A percentile compares a stretch with the other conserved stretches of the same genome.
Conservation (phyloP, 2,113 vertebrate genomes). For the Harpagus bidentatus region DNA sequence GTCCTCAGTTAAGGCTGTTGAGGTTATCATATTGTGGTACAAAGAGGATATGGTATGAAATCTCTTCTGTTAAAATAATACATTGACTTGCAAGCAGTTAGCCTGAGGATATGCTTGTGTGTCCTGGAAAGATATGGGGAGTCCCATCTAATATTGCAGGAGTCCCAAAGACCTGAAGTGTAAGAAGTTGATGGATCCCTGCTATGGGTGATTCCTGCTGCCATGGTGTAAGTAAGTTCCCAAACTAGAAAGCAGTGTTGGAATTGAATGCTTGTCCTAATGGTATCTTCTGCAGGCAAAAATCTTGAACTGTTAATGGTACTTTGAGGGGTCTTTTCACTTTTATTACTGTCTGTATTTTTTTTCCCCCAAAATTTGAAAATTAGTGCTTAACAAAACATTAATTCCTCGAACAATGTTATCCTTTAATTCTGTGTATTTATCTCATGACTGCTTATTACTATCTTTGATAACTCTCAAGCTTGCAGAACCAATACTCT, state of each 20-base stretch:
- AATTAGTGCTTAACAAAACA: not conserved
- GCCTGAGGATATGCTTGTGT: not conserved
- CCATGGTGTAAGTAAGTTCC: not conserved
- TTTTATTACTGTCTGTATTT: not conserved
- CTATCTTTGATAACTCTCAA: not conserved
- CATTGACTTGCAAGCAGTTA: not conserved
- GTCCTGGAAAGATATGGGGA: not conserved
- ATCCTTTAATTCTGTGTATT: not conserved
- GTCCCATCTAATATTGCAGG: not conserved
- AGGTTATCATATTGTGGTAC: not conserved
- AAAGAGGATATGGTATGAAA: not conserved
- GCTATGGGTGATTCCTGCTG: not conserved
- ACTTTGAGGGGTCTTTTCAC: not conserved
- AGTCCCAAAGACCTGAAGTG: not conserved
- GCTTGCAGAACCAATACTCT: not conserved
- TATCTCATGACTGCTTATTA: not conserved
- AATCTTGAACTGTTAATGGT: not conserved
- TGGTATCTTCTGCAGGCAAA: not conserved
- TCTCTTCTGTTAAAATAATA: not conserved
- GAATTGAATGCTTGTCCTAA: not conserved
- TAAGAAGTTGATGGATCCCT: not conserved
- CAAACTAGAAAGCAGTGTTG: accelerated
- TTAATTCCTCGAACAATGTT: not conserved
- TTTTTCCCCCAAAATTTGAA: accelerated
- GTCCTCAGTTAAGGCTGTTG: not conserved